phyloP scores from a whole-genome alignment of 2,113 vertebrate species.

The Castor canadensis region DNA sequence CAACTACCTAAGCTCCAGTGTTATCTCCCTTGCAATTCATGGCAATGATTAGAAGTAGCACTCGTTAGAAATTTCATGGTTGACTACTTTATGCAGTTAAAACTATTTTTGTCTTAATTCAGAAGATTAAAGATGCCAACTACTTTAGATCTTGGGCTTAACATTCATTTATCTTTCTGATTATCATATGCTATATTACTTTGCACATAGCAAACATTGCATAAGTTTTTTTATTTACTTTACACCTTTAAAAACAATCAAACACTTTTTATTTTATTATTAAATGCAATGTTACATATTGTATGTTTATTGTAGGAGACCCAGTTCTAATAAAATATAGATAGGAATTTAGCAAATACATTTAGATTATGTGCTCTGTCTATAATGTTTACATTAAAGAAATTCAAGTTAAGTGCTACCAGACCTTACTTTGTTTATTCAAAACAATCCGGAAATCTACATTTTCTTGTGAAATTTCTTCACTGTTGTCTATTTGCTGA shows the following conservation, averaged over 20 bases:
- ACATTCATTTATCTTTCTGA: background rate
- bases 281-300: background rate
- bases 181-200: background rate
- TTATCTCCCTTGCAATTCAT: background rate
- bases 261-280: background rate
- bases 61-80: background rate
- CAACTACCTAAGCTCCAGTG: background rate
- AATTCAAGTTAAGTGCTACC: background rate
- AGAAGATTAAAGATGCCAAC: background rate
- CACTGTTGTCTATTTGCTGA: background rate
- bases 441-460: background rate
- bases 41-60: background rate
- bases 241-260: background rate
- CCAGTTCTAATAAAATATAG: background rate
- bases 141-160: background rate
- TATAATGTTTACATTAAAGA: background rate
- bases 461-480: slow-evolving; percentile 30
- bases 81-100: background rate
- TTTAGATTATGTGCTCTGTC: background rate
- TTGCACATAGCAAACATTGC: background rate
- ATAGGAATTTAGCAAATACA: background rate
- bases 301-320: background rate
- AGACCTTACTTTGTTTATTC: background rate
- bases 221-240: background rate
- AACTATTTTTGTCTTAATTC: background rate